Percentiles rank a stretch among this genome's conserved stretches.
Evolutionary conservation across 30 jellyfish, hydroid and myxozoan species (phyloP).

Genomic region (Cassiopea xamachana): DNA sequence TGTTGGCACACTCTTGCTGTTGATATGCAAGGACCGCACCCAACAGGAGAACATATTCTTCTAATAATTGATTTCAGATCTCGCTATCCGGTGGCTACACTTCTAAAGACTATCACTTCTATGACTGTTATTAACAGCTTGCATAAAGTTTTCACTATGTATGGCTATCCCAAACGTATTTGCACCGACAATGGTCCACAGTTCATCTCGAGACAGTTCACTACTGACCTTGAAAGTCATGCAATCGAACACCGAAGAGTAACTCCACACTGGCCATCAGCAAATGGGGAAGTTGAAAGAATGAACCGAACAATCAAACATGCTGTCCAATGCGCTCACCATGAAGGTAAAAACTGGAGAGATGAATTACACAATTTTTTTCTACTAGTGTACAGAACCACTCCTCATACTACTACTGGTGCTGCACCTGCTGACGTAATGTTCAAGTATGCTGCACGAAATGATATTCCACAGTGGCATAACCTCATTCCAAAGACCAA

Average conservation of each 20-base stretch:
- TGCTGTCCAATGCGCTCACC: constrained; percentile 12
- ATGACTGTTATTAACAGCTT: neutral
- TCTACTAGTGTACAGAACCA: neutral
- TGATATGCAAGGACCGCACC: constrained; percentile 17
- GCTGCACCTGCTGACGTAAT: neutral
- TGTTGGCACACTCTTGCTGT: constrained; percentile 23
- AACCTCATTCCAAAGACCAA: neutral
- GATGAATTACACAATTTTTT: neutral
- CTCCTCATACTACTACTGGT: neutral
- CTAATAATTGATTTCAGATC: constrained; percentile 21
- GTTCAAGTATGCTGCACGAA: neutral
- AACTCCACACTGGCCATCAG: constrained; percentile 27
- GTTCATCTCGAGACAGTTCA: neutral
- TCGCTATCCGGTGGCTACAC: constrained; percentile 4
- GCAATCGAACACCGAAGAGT: constrained; percentile 20
- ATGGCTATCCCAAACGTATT: neutral
- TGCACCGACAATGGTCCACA: constrained; percentile 36
- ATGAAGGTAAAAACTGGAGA: neutral
- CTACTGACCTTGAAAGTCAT: neutral
- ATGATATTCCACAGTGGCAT: neutral
- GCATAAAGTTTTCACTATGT: neutral
- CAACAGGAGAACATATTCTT: constrained; percentile 31
- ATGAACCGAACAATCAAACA: constrained; percentile 8
- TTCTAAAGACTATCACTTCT: neutral
- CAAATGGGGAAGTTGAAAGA: constrained; percentile 30